phyloP scores from a whole-genome alignment of 2,113 vertebrate genomes.

The Saccopteryx bilineata region DNA sequence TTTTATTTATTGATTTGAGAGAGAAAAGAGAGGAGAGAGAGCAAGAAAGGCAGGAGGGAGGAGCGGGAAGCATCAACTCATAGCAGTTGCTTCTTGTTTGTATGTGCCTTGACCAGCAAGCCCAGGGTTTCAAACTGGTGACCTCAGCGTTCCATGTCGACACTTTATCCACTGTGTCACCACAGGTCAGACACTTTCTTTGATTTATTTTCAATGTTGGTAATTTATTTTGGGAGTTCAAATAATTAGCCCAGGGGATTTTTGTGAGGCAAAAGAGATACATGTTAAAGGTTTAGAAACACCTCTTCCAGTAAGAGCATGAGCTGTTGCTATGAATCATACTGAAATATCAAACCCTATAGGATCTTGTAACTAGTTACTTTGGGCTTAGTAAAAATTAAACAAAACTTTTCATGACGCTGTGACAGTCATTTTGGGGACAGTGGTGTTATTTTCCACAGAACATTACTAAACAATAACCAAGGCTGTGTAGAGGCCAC shows the following conservation, averaged over 20 bases:
- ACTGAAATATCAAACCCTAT: not conserved
- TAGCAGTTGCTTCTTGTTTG: no score
- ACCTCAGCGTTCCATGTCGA: no score
- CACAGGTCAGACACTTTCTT: not conserved
- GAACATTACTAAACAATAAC: not conserved
- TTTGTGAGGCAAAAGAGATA: not conserved
- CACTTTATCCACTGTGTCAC: no score
- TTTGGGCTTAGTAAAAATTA: slow-evolving; percentile 4
- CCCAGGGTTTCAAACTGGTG: no score
- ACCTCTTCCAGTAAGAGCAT: not conserved
- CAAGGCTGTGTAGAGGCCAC: no score
- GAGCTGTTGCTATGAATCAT: not conserved
- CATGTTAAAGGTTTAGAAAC: not conserved
- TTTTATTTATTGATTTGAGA: no score
- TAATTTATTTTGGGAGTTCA: not conserved
- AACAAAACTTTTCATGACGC: not conserved
- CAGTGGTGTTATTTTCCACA: not conserved
- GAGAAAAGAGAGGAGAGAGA: no score
- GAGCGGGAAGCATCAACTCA: no score
- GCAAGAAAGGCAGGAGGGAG: no score
- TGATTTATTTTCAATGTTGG: not conserved
- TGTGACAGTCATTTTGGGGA: not conserved
- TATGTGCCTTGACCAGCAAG: no score
- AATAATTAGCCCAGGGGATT: not conserved
- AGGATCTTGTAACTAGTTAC: not conserved